Percentiles rank a stretch among this genome's conserved stretches.
These are phyloP conservation scores for Cotesia glomerata DNA, from an alignment of 1,140 invertebrate genomes.

Conservation along the genomic window DNA sequence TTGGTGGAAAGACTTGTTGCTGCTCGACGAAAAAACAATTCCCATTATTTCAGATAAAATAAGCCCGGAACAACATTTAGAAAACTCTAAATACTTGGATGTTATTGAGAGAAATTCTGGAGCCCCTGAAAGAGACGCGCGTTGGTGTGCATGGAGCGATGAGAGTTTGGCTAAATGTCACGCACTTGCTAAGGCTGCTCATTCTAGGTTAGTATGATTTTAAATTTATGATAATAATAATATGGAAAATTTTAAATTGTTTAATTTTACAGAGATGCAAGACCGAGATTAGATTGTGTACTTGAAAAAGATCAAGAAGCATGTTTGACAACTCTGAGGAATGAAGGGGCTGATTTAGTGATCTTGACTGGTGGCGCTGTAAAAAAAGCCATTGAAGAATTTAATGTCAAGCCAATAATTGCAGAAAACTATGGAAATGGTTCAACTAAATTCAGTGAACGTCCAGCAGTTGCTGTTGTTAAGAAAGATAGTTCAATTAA, in stretches of 20 bases:
- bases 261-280: conserved; percentile 65
- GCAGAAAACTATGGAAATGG: conserved; percentile 61
- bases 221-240: neutral
- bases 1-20: conserved; percentile 67
- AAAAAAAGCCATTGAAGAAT: conserved; percentile 64
- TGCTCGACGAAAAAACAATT: conserved; percentile 64
- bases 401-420: conserved; percentile 62
- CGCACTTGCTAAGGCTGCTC: conserved; percentile 70
- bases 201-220: conserved; percentile 58
- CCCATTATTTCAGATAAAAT: conserved; percentile 69
- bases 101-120: conserved; percentile 79
- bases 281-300: conserved; percentile 74
- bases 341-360: conserved; percentile 70
- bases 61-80: conserved; percentile 70
- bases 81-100: conserved; percentile 75
- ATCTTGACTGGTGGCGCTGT: conserved; percentile 68
- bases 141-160: conserved; percentile 71
- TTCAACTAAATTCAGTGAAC: conserved; percentile 52
- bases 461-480: conserved; percentile 69
- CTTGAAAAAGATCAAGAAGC: conserved; percentile 63
- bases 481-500: conserved; percentile 58
- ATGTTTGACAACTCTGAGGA: conserved; percentile 73
- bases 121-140: conserved; percentile 62
- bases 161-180: conserved; percentile 72
- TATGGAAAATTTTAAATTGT: neutral